Conservation (phyloP, 2,888 invertebrate genomes). For the Proisotoma minuta region DNA sequence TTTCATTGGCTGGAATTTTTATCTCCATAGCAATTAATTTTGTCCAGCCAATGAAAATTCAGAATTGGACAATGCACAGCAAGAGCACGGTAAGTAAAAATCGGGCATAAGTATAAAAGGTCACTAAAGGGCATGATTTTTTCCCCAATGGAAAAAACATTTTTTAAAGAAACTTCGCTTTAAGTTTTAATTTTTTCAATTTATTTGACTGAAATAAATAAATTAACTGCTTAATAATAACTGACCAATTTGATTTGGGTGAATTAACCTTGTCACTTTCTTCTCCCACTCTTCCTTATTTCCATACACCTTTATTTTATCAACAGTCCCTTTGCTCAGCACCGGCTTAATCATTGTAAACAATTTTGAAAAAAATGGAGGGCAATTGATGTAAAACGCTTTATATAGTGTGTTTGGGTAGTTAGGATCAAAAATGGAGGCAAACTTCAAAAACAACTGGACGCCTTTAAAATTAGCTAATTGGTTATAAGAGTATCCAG, state of each 20-base stretch:
- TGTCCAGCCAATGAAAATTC: too few relatives aligned
- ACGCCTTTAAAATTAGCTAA: not conserved
- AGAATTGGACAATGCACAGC: too few relatives aligned
- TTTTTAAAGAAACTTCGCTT: too few relatives aligned
- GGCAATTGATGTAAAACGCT: not conserved
- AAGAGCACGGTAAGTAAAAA: too few relatives aligned
- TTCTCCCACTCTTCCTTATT: not conserved
- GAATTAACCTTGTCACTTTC: not conserved
- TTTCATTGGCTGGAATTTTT: too few relatives aligned
- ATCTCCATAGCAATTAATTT: too few relatives aligned
- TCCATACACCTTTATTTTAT: not conserved
- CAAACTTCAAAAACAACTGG: not conserved
- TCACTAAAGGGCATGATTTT: too few relatives aligned
- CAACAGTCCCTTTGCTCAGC: not conserved
- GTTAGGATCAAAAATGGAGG: not conserved
- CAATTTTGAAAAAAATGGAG: not conserved
- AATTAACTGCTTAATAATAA: too few relatives aligned
- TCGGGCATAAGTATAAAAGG: too few relatives aligned
- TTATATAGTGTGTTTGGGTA: not conserved
- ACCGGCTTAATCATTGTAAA: not conserved
- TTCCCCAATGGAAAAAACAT: too few relatives aligned
- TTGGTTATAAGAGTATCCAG: not conserved
- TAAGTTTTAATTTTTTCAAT: too few relatives aligned
- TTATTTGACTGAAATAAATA: too few relatives aligned
- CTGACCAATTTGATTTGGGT: not conserved